Evolutionary conservation across 2,113 vertebrate genomes (phyloP).

Genomic region (Chionodraco myersi): DNA sequence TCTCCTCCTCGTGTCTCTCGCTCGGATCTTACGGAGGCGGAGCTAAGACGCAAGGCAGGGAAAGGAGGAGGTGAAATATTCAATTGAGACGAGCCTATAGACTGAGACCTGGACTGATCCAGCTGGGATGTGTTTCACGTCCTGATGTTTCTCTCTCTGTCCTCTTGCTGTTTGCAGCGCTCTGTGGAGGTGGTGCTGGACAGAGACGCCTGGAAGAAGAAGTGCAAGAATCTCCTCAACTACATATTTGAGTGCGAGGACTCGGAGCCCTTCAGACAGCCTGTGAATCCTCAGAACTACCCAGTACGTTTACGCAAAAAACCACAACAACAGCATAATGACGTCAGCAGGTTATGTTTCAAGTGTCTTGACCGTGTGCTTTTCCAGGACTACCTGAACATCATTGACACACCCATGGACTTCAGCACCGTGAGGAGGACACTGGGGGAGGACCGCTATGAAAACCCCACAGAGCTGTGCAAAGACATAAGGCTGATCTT

Average conservation of each 20-base stretch:
- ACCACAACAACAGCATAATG: neutral
- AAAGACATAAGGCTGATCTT: conserved; percentile 97
- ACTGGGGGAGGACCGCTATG: conserved; percentile 90
- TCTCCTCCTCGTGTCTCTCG: too few relatives aligned
- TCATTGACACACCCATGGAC: conserved; percentile 97
- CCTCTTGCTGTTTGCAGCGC: conserved; percentile 41
- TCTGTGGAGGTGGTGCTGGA: conserved; percentile 78
- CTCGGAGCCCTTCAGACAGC: conserved; percentile 95
- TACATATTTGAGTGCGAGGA: conserved; percentile 96
- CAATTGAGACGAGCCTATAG: too few relatives aligned
- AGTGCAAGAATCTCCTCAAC: conserved; percentile 90
- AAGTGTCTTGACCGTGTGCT: conserved; percentile 22
- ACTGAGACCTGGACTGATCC: too few relatives aligned
- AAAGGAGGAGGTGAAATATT: too few relatives aligned
- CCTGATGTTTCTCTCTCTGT: neutral
- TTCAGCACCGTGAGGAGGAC: conserved; percentile 90
- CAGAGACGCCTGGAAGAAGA: conserved; percentile 92
- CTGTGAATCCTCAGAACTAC: conserved; percentile 92
- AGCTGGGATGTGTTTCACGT: neutral
- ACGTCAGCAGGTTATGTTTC: neutral
- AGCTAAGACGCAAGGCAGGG: too few relatives aligned
- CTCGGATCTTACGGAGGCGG: too few relatives aligned
- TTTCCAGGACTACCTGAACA: conserved; percentile 91
- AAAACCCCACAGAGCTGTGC: conserved; percentile 93
- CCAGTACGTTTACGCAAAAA: conserved; percentile 84